These are phyloP conservation scores for Triplophysa yarkandensis DNA, from an alignment of 2,797 vertebrate genomes.

Conservation along the genomic window DNA sequence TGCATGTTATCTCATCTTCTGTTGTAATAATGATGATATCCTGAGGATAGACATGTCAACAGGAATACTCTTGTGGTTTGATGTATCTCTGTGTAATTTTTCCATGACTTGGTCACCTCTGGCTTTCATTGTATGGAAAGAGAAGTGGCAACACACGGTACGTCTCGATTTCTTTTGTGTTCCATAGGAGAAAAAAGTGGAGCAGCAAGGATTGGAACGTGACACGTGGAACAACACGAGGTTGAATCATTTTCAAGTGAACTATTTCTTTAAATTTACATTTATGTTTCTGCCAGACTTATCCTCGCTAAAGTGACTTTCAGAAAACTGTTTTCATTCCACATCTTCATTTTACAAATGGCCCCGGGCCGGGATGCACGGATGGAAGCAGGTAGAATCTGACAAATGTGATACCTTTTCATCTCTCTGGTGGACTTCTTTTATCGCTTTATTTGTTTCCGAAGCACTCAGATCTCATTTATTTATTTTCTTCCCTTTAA, in stretches of 20 bases:
- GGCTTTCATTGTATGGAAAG: too few species aligned
- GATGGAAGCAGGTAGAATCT: constrained; percentile 19
- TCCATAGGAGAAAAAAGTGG: neutral
- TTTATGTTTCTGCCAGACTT: neutral
- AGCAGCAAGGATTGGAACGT: too few species aligned
- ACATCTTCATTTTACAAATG: constrained; percentile 5
- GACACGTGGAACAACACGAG: neutral
- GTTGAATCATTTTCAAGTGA: neutral
- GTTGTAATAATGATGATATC: constrained; percentile 16
- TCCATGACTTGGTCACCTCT: neutral
- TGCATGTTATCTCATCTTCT: constrained; percentile 32
- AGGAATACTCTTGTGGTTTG: neutral
- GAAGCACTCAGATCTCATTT: constrained; percentile 43
- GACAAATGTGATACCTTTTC: constrained; percentile 36
- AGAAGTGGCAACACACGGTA: neutral
- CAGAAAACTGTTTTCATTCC: constrained; percentile 24
- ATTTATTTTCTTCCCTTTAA: constrained; percentile 28
- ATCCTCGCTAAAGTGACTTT: constrained; percentile 2
- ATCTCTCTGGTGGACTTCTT: constrained; percentile 25
- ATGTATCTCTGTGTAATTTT: neutral
- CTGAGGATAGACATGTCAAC: neutral
- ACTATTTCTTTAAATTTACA: neutral
- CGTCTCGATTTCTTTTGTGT: neutral
- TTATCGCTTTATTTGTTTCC: constrained; percentile 51
- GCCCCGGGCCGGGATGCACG: constrained; percentile 15